Conservation (phyloP, 2,888 invertebrate species). For the Boloria euphrosyne region DNA sequence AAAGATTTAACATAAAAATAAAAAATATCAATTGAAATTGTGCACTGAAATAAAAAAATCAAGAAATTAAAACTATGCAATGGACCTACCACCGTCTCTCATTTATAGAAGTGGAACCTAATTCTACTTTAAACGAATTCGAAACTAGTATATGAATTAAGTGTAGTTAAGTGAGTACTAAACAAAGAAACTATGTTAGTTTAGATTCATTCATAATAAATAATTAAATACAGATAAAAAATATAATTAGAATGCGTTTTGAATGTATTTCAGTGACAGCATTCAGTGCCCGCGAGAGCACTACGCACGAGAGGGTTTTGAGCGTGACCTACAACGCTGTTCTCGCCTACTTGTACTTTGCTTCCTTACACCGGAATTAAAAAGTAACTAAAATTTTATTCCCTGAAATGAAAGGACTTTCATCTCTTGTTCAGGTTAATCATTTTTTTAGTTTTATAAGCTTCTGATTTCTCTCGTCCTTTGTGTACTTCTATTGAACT, state of each 20-base stretch:
- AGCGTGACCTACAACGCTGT: conserved; percentile 39
- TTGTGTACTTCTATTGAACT: no score
- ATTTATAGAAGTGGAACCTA: no score
- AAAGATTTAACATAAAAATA: no score
- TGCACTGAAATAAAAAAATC: no score
- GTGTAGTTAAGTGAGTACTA: no score
- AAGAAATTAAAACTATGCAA: no score
- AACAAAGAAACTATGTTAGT: no score
- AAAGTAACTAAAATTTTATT: conserved; percentile 18
- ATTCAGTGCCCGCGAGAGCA: conserved; percentile 26
- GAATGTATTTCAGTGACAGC: conserved; percentile 35
- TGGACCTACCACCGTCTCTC: no score
- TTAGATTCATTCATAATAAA: neutral
- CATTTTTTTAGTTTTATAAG: neutral
- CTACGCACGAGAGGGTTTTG: conserved; percentile 18
- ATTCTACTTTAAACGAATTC: no score
- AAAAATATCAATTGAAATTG: no score
- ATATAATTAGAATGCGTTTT: conserved; percentile 29
- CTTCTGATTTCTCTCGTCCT: no score
- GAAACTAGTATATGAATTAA: no score
- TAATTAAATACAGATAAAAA: neutral
- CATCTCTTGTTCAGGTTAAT: neutral
- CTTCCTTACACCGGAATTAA: conserved; percentile 18
- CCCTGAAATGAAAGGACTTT: conserved; percentile 6
- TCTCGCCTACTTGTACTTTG: conserved; percentile 25